These are phyloP conservation scores for Megaustenia siamemsis DNA, from an alignment of 2,888 invertebrate species.

Conservation along the genomic window DNA sequence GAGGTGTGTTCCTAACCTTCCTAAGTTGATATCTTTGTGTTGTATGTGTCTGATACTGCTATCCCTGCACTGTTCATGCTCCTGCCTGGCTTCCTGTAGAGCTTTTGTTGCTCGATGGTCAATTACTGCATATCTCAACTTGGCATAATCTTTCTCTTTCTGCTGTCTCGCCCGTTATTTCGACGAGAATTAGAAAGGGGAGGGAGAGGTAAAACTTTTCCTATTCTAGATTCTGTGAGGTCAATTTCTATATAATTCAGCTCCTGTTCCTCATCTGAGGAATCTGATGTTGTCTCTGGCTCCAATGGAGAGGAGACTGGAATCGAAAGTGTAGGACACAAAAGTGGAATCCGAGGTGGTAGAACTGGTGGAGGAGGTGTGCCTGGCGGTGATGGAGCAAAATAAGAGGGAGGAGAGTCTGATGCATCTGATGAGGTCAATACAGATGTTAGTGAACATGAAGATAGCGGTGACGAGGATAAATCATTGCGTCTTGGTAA, in stretches of 20 bases:
- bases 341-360: conserved; percentile 30
- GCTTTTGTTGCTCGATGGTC: conserved; percentile 79
- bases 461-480: conserved; percentile 30
- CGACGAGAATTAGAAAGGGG: conserved; percentile 48
- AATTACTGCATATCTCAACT: conserved; percentile 78
- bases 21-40: conserved; percentile 5
- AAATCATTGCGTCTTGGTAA: conserved; percentile 1
- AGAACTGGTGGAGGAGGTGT: conserved; percentile 37
- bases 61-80: conserved; percentile 76
- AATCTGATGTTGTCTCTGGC: conserved; percentile 31
- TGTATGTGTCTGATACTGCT: conserved; percentile 66
- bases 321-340: background rate
- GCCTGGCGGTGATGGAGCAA: conserved; percentile 48
- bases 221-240: conserved; percentile 60
- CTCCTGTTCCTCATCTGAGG: conserved; percentile 46
- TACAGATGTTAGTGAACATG: conserved; percentile 26
- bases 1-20: conserved; percentile 12
- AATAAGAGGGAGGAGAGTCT: conserved; percentile 51
- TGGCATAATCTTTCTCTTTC: conserved; percentile 59
- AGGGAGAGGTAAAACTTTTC: conserved; percentile 53
- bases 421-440: conserved; percentile 41
- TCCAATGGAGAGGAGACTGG: background rate
- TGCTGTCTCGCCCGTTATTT: conserved; percentile 54
- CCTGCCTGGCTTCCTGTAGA: conserved; percentile 75
- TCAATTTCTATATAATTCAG: conserved; percentile 80